Base-by-base conservation (phyloP, 2,113 vertebrate genomes). In the Tychaedon coryphoeus region DNA sequence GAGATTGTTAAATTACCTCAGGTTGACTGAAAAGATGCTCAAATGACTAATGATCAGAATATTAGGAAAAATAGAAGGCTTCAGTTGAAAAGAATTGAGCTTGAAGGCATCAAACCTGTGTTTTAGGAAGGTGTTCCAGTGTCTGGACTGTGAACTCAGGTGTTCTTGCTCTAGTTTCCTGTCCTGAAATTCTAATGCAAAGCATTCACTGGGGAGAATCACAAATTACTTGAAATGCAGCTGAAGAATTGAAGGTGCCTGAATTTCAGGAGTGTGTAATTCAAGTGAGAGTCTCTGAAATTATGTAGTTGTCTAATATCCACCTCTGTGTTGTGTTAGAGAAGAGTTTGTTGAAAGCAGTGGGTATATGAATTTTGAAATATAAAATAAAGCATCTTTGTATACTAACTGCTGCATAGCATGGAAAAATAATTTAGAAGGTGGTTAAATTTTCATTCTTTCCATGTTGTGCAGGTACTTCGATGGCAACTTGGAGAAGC, bases 401-500 rank as follows among this genome's bases (percentile, higher is more conserved):
- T 66, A 8, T 16, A 1, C 23, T 33, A 80, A 45, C 25, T 83
- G 22, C 20, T 61, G 34, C 50, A 34, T 4, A 47, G 25, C 64
- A 47, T 26, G 9, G 23, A 22, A n/a, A 71, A 48, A 5, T 14
- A 0, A 40, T 42, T 66, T 51, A 1, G 2, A 18, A 51, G n/a
- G 14, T 26, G 38, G 26, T 38, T 83, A 43, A 38, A 11, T 13
- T 56, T 50, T 34, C 6, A 0, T 80, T 54, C 87, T 96, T 75
- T 94, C 20, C 96, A 85, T 96, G 84, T 95, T 90, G 62, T 96
- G 51, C 98, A 99, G 99, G 98, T 99, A 99, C 98, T 99, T 99
- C 43, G 99, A 99, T 97, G 99, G 99, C 87, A 99, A 99, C 97
- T 98, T 99, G 98, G 99, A 99, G 98, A 99, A 99, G 97, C 99